Conservation (phyloP, 2,888 invertebrate genomes). For the Ectemnius lituratus region DNA sequence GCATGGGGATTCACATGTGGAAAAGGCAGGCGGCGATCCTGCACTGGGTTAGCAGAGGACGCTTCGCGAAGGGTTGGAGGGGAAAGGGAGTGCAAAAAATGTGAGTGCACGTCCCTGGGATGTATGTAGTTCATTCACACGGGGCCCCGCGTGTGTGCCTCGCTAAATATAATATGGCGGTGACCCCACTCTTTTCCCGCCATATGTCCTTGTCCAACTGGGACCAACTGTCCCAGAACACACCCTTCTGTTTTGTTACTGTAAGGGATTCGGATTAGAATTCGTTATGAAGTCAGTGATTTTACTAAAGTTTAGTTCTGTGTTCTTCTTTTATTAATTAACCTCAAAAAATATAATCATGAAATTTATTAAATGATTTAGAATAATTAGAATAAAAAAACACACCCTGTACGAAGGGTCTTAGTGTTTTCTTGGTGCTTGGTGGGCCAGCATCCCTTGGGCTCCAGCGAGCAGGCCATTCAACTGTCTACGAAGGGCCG, state of each 20-base stretch:
- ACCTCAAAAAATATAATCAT: no score
- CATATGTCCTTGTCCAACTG: slow-evolving; percentile 20
- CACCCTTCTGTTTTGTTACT: no score
- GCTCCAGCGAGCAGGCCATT: slow-evolving; percentile 68
- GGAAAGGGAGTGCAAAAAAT: slow-evolving; percentile 26
- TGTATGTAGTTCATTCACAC: slow-evolving; percentile 74
- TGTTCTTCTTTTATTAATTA: no score
- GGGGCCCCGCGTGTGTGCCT: slow-evolving; percentile 55
- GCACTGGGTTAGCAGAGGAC: neutral
- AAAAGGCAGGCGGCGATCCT: neutral
- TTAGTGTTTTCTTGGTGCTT: slow-evolving; percentile 35
- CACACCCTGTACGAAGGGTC: no score
- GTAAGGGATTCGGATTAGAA: no score
- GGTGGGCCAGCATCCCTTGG: slow-evolving; percentile 67
- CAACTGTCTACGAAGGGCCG: slow-evolving; percentile 72
- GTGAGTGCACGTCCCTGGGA: slow-evolving; percentile 56
- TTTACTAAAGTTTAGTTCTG: no score
- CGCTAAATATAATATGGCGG: slow-evolving; percentile 75
- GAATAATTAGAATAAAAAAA: no score
- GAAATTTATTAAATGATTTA: no score
- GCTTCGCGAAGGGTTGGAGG: neutral
- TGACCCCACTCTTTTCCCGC: slow-evolving; percentile 61
- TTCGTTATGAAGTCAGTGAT: no score
- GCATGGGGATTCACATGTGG: neutral
- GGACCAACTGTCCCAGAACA: neutral